Evolutionary conservation across 2,797 vertebrate species (phyloP).

Genomic region (Gobionotothen gibberifrons): DNA sequence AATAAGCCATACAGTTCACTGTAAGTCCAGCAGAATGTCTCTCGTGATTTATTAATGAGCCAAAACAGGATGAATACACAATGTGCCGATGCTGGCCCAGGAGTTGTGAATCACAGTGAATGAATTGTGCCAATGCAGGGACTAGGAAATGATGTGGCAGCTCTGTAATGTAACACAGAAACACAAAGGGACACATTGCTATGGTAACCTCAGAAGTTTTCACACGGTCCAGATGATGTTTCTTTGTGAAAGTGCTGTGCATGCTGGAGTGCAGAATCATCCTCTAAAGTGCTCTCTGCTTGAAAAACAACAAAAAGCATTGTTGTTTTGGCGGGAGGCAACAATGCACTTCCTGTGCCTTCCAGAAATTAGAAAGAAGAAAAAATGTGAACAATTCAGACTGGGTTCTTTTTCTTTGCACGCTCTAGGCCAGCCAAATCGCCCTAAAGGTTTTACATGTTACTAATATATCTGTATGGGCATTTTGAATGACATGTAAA

Average conservation of each 20-base stretch:
- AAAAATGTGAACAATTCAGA: too few relatives aligned
- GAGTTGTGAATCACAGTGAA: slow-evolving; percentile 72
- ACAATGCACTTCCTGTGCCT: too few relatives aligned
- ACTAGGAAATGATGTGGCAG: slow-evolving; percentile 58
- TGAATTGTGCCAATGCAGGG: slow-evolving; percentile 65
- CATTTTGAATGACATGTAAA: too few relatives aligned
- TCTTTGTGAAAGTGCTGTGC: slow-evolving; percentile 60
- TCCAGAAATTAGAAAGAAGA: too few relatives aligned
- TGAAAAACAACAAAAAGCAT: not conserved
- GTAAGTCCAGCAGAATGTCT: slow-evolving; percentile 12
- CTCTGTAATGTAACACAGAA: slow-evolving; percentile 27
- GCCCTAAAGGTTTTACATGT: too few relatives aligned
- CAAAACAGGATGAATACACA: slow-evolving; percentile 56
- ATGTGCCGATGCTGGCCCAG: slow-evolving; percentile 47
- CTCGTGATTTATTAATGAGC: slow-evolving; percentile 60
- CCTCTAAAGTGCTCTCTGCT: slow-evolving; percentile 66
- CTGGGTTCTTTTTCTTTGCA: too few relatives aligned
- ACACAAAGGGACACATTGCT: slow-evolving; percentile 61
- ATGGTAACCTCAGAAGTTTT: slow-evolving; percentile 79
- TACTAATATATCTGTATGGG: too few relatives aligned
- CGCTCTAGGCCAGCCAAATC: too few relatives aligned
- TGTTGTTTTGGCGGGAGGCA: too few relatives aligned
- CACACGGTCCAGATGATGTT: slow-evolving; percentile 60
- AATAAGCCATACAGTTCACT: slow-evolving; percentile 9
- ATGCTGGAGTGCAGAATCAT: slow-evolving; percentile 58